Evolutionary conservation across 2,888 invertebrate genomes (phyloP), one percentile per base, ranked within the genome.

Genomic region (Stenoptilia bipunctidactyla): DNA sequence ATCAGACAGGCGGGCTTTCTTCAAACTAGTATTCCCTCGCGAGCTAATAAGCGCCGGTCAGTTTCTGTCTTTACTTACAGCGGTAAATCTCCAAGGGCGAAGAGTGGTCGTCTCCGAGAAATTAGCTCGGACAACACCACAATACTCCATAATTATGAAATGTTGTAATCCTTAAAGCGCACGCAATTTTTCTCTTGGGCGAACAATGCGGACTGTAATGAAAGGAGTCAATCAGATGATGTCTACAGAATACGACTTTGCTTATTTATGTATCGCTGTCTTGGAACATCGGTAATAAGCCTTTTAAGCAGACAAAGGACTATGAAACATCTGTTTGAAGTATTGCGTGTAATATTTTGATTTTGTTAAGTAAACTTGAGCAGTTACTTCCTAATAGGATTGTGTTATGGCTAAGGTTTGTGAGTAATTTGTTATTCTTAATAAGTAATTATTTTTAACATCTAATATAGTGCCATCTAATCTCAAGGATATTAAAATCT

Each of bases 111-210:
- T 74, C 66, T 53, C 55, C 60, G 53, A 61, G 61, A 62, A 74
- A 80, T 79, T 77, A 76, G 60, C 61, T 59, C 63, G 54, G 71
- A 75, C 82, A 72, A 68, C 66, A 55, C 65, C 72, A 83, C 83
- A 83, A 83, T 83, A 77, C 79, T 71, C 83, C 77, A 82, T 83
- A 82, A 83, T 83, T 82, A 80, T 82, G 83, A 83, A 80, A 80
- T 80, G 79, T 79, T 72, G 77, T 71, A 68, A 79, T 76, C 76
- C 67, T 60, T 55, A 69, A n/a, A 69, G 65, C 70, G 69, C 66
- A 53, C 58, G 71, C 60, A 72, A 79, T 79, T 77, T 79, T 82
- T 82, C 76, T 72, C 62, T 57, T 4, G 56, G 55, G 55, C 70
- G 80, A 79, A 82, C 83, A 82, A 83, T 79, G 71, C 64, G 56